Evolutionary conservation across 1,140 invertebrate genomes (phyloP).

Genomic region (Orchestia grillus): DNA sequence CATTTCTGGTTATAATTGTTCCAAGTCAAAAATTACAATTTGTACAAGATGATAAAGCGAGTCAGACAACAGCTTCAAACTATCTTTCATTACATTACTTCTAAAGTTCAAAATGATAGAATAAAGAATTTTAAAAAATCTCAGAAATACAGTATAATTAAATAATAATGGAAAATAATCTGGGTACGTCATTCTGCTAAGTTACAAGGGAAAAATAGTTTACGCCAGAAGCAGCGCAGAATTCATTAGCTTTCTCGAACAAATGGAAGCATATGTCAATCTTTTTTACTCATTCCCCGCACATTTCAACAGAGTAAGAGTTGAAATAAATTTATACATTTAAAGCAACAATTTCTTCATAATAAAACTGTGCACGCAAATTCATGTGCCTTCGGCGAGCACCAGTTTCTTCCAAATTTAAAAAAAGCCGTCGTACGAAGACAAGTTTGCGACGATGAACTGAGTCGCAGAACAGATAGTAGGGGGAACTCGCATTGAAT

Average conservation of each 20-base stretch:
- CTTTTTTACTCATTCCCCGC: background rate
- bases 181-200: too few relatives aligned
- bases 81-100: background rate
- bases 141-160: background rate
- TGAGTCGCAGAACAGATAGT: background rate
- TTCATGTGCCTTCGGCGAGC: background rate
- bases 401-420: background rate
- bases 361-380: background rate
- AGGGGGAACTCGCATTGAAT: background rate
- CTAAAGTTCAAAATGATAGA: background rate
- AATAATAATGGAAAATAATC: background rate
- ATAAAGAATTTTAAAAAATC: background rate
- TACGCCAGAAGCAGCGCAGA: too few relatives aligned
- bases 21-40: background rate
- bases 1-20: background rate
- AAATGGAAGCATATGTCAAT: background rate
- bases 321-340: background rate
- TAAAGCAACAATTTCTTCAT: background rate
- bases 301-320: background rate
- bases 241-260: too few relatives aligned
- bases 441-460: background rate
- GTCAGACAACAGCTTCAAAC: background rate
- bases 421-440: background rate
- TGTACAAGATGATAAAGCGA: background rate
- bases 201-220: too few relatives aligned